Conservation (phyloP, 2,113 vertebrate genomes). For the Anoura caudifer region DNA sequence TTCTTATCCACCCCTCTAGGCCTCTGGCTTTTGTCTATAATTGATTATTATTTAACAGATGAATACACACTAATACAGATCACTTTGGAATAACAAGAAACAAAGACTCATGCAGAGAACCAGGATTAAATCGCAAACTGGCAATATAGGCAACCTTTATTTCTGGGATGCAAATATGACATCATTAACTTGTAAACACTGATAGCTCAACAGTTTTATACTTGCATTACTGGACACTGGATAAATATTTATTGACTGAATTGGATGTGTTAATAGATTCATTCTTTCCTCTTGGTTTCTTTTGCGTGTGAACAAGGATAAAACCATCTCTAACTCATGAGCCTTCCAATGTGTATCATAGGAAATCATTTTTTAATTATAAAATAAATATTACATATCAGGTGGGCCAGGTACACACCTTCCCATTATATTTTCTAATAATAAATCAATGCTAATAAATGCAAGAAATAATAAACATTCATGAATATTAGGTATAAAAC, state of each 20-base stretch:
- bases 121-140: constrained; percentile 25
- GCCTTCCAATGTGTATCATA: background rate
- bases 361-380: background rate
- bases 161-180: background rate
- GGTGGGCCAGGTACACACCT: background rate
- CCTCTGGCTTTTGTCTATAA: constrained; percentile 20
- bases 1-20: background rate
- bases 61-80: background rate
- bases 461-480: background rate
- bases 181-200: constrained; percentile 24
- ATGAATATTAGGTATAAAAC: constrained; percentile 15
- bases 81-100: constrained; percentile 32
- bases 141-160: background rate
- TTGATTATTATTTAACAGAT: constrained; percentile 43
- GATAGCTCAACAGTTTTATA: constrained; percentile 25
- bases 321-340: constrained; percentile 2
- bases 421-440: constrained; percentile 18
- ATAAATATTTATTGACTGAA: constrained; percentile 49
- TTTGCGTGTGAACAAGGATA: constrained; percentile 3
- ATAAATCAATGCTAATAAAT: background rate
- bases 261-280: background rate
- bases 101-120: background rate
- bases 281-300: constrained; percentile 17
- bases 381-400: background rate
- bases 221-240: background rate